phyloP scores from a whole-genome alignment of 2,797 vertebrate genomes.

The Periparus ater region DNA sequence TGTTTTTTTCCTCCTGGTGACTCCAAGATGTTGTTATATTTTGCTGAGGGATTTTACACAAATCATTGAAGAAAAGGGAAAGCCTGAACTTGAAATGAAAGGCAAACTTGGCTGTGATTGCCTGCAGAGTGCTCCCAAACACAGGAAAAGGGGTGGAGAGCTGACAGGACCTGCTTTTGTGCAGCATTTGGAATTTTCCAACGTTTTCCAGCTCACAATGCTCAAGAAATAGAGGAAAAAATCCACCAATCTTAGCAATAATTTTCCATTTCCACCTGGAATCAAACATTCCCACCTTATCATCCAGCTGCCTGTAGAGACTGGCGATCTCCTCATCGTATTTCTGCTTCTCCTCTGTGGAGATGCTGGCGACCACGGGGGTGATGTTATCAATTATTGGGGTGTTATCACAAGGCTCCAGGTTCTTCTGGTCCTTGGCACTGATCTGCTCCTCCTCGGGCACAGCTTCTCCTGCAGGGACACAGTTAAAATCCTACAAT shows the following conservation, averaged over 20 bases:
- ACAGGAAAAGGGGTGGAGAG: neutral
- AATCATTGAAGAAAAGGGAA: neutral
- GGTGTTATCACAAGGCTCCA: slow-evolving; percentile 85
- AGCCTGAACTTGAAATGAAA: neutral
- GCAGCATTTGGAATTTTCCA: neutral
- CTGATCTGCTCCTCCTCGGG: slow-evolving; percentile 89
- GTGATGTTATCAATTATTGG: slow-evolving; percentile 83
- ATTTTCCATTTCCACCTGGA: neutral
- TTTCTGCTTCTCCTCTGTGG: slow-evolving; percentile 80
- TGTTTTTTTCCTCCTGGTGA: neutral
- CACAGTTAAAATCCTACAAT: fast-evolving
- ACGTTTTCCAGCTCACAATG: fast-evolving
- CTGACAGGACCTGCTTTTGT: neutral
- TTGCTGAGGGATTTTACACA: neutral
- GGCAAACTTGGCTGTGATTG: neutral
- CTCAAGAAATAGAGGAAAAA: neutral
- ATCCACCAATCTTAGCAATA: neutral
- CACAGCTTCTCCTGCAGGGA: slow-evolving; percentile 84
- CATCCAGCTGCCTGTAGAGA: slow-evolving; percentile 91
- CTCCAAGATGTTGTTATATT: fast-evolving
- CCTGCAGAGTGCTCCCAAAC: neutral
- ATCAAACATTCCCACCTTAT: slow-evolving; percentile 79
- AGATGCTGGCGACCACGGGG: slow-evolving; percentile 72
- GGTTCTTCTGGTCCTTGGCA: slow-evolving; percentile 85
- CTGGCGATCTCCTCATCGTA: slow-evolving; percentile 86